phyloP scores from a whole-genome alignment of 2,888 invertebrate genomes.

The Polymixis flavicincta region DNA sequence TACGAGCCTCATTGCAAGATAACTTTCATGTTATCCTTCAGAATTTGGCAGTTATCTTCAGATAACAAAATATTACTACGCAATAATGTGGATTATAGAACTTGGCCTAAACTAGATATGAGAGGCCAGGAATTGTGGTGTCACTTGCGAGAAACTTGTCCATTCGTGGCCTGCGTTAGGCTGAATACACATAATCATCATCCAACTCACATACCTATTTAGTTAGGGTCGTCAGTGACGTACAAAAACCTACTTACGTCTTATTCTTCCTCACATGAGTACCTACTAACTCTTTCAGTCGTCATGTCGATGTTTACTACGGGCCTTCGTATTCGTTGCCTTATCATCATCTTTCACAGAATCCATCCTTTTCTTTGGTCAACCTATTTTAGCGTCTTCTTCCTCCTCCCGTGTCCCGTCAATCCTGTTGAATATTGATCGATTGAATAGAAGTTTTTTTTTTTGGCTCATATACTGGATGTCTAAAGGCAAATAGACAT shows the following conservation, averaged over 20 bases:
- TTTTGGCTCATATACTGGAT: neutral
- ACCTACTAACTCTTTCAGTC: neutral
- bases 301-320: neutral
- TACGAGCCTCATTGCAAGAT: constrained; percentile 13
- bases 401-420: neutral
- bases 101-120: constrained; percentile 4
- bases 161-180: neutral
- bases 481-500: neutral
- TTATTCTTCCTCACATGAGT: neutral
- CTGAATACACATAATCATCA: neutral
- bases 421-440: neutral
- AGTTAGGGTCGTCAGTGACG: neutral
- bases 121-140: neutral
- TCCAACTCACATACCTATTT: neutral
- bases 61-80: constrained; percentile 12
- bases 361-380: neutral
- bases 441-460: neutral
- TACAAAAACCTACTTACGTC: neutral
- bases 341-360: neutral
- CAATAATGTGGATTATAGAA: neutral
- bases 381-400: neutral
- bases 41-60: constrained; percentile 25
- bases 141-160: neutral
- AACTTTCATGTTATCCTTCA: constrained; percentile 40
- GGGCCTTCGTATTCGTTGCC: neutral